Conservation (phyloP, 2,888 invertebrate species). For the Drosophila crucigera region DNA sequence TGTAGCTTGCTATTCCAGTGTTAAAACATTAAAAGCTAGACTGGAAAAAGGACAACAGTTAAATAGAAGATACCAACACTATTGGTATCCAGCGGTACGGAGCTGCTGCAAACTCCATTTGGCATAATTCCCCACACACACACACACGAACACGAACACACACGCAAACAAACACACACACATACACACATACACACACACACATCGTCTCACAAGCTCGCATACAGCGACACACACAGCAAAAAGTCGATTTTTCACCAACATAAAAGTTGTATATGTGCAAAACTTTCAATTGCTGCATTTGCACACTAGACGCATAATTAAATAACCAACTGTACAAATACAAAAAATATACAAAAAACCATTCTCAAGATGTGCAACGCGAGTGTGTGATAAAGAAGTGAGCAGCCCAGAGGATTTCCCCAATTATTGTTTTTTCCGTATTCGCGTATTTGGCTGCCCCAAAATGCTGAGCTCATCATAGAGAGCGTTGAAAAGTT, state of each 20-base stretch:
- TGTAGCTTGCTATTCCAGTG: conserved; percentile 62
- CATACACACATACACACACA: conserved; percentile 15
- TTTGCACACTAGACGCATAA: conserved; percentile 33
- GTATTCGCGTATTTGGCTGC: conserved; percentile 12
- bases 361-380: conserved; percentile 27
- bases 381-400: conserved; percentile 26
- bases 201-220: conserved; percentile 3
- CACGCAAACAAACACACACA: conserved; percentile 41
- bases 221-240: conserved; percentile 31
- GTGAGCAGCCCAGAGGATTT: conserved; percentile 9
- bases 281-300: conserved; percentile 69
- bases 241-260: conserved; percentile 81
- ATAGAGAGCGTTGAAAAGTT: conserved; percentile 51
- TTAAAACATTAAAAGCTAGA: conserved; percentile 77
- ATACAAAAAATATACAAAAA: conserved; percentile 3
- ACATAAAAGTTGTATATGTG: conserved; percentile 71
- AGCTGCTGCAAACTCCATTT: conserved; percentile 66
- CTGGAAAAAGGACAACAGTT: conserved; percentile 78
- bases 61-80: conserved; percentile 81
- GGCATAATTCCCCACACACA: conserved; percentile 73
- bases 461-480: conserved; percentile 78
- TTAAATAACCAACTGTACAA: conserved; percentile 15
- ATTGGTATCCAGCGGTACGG: conserved; percentile 75
- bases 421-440: conserved; percentile 5
- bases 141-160: conserved; percentile 37